Conservation (phyloP, 2,888 invertebrate genomes). For the Scaeva pyrastri region DNA sequence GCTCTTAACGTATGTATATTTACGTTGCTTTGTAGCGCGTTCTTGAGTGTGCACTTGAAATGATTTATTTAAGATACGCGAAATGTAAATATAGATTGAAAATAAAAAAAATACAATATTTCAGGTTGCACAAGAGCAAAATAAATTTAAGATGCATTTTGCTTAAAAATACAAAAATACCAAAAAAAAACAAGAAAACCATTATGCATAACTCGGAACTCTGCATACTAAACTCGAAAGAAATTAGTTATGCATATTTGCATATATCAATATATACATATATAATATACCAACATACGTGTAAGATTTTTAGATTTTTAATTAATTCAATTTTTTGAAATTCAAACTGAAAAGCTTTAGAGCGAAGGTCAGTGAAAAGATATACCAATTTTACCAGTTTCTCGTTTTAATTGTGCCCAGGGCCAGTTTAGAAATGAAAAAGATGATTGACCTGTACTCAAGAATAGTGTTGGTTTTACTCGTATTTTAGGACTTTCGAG, state of each 20-base stretch:
- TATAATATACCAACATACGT: not conserved
- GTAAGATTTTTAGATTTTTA: not conserved
- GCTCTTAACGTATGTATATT: slow-evolving; percentile 30
- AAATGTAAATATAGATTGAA: slow-evolving; percentile 40
- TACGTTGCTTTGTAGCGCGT: slow-evolving; percentile 50
- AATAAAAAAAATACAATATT: not conserved
- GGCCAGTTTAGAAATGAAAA: slow-evolving; percentile 35
- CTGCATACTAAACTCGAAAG: not conserved
- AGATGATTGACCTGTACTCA: slow-evolving; percentile 29
- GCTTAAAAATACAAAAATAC: not conserved
- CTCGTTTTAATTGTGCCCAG: not conserved
- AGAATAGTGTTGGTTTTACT: not conserved
- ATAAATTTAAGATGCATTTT: slow-evolving; percentile 10
- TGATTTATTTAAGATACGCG: slow-evolving; percentile 47
- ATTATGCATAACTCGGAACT: not conserved
- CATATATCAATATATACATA: not conserved
- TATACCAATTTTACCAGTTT: slow-evolving; percentile 21
- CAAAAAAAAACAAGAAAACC: not conserved
- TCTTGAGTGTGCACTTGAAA: slow-evolving; percentile 68
- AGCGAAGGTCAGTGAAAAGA: not conserved
- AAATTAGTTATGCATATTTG: not conserved
- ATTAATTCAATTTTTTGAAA: not conserved
- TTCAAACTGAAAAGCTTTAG: not conserved
- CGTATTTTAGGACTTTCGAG: slow-evolving; percentile 3
- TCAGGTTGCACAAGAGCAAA: slow-evolving; percentile 22